Percentiles rank a stretch among this genome's conserved stretches.
These are phyloP conservation scores for Catagonus wagneri DNA, from an alignment of 2,113 vertebrate genomes.

Conservation along the genomic window DNA sequence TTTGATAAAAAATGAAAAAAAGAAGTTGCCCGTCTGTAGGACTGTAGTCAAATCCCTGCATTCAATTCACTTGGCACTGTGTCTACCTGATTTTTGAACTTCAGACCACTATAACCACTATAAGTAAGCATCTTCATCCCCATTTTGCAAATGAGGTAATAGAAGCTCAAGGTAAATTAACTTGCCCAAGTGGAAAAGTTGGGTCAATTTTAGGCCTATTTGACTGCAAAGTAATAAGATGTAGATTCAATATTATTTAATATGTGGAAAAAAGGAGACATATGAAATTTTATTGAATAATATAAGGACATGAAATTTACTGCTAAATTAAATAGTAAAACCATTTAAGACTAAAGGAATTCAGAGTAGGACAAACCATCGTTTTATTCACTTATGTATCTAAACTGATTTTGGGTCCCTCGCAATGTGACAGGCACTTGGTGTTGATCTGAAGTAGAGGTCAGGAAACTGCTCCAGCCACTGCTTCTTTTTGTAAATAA, in stretches of 20 bases:
- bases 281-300: neutral
- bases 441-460: neutral
- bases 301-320: neutral
- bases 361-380: neutral
- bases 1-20: constrained; percentile 4
- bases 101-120: neutral
- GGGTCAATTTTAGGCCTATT: neutral
- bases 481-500: constrained; percentile 11
- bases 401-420: neutral
- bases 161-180: constrained; percentile 36
- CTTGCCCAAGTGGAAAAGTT: neutral
- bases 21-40: neutral
- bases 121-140: neutral
- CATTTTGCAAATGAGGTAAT: constrained; percentile 22
- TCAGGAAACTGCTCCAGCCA: neutral
- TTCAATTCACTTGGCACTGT: neutral
- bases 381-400: neutral
- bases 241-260: neutral
- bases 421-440: neutral
- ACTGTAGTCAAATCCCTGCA: neutral
- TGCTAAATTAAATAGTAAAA: neutral
- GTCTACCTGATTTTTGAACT: neutral
- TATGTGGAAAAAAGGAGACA: neutral
- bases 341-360: neutral
- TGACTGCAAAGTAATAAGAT: neutral